Evolutionary conservation across 2,797 vertebrate species (phyloP).

Genomic region (Eulemur rubriventer): DNA sequence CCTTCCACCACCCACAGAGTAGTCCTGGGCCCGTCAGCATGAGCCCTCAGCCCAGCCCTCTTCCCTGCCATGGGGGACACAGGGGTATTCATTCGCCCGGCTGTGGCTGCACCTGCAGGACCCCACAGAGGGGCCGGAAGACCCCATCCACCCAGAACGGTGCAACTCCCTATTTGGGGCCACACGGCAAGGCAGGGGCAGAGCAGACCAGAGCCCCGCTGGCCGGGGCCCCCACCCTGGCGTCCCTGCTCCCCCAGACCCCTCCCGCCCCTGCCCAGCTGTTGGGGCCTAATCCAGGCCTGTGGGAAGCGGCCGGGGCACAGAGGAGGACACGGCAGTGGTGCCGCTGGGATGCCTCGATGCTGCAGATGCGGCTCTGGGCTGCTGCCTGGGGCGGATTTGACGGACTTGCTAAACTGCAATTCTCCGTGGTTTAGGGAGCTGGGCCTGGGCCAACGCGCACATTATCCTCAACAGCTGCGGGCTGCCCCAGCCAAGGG

Average conservation of each 20-base stretch:
- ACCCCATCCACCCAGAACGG: neutral
- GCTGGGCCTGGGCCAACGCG: conserved; percentile 50
- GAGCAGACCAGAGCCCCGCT: neutral
- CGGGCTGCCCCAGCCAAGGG: conserved; percentile 36
- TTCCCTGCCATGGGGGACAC: neutral
- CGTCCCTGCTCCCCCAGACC: neutral
- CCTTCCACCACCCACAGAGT: fast-evolving
- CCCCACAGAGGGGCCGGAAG: fast-evolving
- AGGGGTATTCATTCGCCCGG: neutral
- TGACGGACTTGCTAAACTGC: conserved; percentile 48
- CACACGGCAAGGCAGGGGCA: neutral
- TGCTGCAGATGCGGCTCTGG: conserved; percentile 19
- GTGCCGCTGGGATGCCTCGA: neutral
- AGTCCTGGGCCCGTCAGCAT: fast-evolving
- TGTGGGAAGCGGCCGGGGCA: conserved; percentile 50
- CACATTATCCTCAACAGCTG: conserved; percentile 64
- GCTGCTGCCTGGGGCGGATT: neutral
- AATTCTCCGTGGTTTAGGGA: conserved; percentile 60
- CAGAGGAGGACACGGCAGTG: neutral
- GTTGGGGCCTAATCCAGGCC: conserved; percentile 49
- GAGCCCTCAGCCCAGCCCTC: no score
- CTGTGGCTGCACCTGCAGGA: no score
- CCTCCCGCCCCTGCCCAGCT: conserved; percentile 49
- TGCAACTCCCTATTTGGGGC: fast-evolving
- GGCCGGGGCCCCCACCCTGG: neutral